A percentile compares a stretch with the other conserved stretches of the same genome.
These are phyloP conservation scores for Cinara cedri DNA, from an alignment of 2,888 invertebrate genomes.

Conservation along the genomic window DNA sequence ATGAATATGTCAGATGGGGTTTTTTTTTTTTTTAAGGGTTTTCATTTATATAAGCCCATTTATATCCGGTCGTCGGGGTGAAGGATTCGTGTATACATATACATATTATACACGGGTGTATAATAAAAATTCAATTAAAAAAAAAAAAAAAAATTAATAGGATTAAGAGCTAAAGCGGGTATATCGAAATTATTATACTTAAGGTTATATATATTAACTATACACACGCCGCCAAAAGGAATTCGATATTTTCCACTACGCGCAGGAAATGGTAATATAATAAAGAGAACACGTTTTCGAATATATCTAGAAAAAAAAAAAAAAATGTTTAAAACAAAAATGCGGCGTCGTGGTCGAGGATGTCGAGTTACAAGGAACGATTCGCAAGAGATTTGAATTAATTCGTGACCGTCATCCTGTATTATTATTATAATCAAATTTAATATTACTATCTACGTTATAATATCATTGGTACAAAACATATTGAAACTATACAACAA, in stretches of 20 bases:
- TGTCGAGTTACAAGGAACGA: neutral
- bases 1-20: slow-evolving; percentile 47
- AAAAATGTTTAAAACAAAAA: slow-evolving; percentile 2
- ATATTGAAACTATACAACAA: too few species aligned
- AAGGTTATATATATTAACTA: too few species aligned
- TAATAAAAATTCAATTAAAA: slow-evolving; percentile 56
- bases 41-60: slow-evolving; percentile 52
- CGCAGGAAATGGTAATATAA: slow-evolving; percentile 49
- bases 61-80: slow-evolving; percentile 53
- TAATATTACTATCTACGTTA: too few species aligned
- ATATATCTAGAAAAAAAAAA: neutral
- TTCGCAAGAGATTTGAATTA: too few species aligned
- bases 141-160: slow-evolving; percentile 53
- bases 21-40: slow-evolving; percentile 48
- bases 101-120: too few species aligned
- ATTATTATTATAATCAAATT: too few species aligned
- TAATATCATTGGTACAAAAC: too few species aligned
- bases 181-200: slow-evolving; percentile 49
- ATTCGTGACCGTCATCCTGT: neutral
- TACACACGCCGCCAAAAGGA: slow-evolving; percentile 44
- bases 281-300: slow-evolving; percentile 29
- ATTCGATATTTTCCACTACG: slow-evolving; percentile 31
- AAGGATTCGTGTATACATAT: too few species aligned
- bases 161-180: slow-evolving; percentile 42
- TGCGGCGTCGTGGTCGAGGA: neutral